Conservation (phyloP, 2,797 vertebrate species). For the Poeciliopsis infans region DNA sequence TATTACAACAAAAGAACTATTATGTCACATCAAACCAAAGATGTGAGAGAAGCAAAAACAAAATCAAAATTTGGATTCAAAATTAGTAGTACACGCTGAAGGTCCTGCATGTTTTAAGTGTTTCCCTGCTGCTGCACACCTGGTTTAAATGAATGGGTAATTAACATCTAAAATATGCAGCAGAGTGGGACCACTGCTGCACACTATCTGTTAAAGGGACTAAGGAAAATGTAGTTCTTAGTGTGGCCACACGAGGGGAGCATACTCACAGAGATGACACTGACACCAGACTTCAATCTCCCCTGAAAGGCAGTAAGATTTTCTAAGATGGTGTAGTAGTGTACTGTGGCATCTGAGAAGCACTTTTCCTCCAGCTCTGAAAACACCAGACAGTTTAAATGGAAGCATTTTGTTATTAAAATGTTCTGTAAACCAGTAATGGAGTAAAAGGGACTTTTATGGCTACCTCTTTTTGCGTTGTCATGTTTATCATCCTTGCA, state of each 20-base stretch:
- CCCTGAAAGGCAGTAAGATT: conserved; percentile 79
- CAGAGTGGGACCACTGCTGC: neutral
- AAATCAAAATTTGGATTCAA: neutral
- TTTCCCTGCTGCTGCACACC: no score
- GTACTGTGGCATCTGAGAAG: neutral
- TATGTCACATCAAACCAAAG: neutral
- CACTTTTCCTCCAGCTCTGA: neutral
- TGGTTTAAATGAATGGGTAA: neutral
- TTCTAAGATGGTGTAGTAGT: conserved; percentile 47
- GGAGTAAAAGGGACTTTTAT: neutral
- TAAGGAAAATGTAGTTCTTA: conserved; percentile 6
- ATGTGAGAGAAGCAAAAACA: neutral
- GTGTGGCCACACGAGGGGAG: conserved; percentile 46
- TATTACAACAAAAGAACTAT: neutral
- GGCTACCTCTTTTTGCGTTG: neutral
- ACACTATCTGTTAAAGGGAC: neutral
- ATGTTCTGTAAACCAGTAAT: neutral
- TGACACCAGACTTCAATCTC: conserved; percentile 78
- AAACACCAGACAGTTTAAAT: neutral
- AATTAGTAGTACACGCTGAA: neutral
- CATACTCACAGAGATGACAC: conserved; percentile 85
- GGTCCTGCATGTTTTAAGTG: neutral
- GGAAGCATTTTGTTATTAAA: neutral
- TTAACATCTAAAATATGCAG: neutral
- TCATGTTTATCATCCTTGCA: neutral